Percentiles rank a stretch among this genome's conserved stretches.
Conservation (phyloP, 2,888 invertebrate genomes). For the Busseola fusca region DNA sequence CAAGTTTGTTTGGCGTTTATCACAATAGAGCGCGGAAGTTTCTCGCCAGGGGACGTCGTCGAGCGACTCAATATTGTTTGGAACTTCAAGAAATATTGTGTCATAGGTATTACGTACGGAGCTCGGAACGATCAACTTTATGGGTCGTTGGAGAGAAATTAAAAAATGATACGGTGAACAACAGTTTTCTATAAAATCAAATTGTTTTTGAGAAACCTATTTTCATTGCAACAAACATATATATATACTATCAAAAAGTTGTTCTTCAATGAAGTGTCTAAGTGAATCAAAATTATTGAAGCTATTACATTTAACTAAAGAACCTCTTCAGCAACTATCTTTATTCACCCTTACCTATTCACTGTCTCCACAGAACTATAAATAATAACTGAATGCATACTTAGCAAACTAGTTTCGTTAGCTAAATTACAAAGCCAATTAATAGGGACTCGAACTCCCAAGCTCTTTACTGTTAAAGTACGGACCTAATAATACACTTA, state of each 20-base stretch:
- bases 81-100: constrained; percentile 75
- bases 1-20: constrained; percentile 71
- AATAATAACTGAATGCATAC: constrained; percentile 57
- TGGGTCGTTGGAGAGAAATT: constrained; percentile 50
- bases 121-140: constrained; percentile 56
- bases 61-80: constrained; percentile 75
- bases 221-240: not conserved
- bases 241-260: no score
- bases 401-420: constrained; percentile 53
- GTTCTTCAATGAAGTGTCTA: not conserved
- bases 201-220: not conserved
- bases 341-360: constrained; percentile 7
- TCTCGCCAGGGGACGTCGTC: constrained; percentile 63
- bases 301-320: not conserved
- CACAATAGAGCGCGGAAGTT: constrained; percentile 78
- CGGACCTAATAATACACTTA: constrained; percentile 60
- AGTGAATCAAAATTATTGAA: not conserved
- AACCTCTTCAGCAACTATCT: constrained; percentile 2
- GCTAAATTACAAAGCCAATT: constrained; percentile 61
- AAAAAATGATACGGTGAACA: constrained; percentile 44
- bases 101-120: constrained; percentile 61
- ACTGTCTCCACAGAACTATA: constrained; percentile 46
- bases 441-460: constrained; percentile 51
- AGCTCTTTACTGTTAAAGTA: constrained; percentile 46
- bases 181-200: constrained; percentile 19